phyloP scores from a whole-genome alignment of 1,140 invertebrate species.

The Euwallacea similis region DNA sequence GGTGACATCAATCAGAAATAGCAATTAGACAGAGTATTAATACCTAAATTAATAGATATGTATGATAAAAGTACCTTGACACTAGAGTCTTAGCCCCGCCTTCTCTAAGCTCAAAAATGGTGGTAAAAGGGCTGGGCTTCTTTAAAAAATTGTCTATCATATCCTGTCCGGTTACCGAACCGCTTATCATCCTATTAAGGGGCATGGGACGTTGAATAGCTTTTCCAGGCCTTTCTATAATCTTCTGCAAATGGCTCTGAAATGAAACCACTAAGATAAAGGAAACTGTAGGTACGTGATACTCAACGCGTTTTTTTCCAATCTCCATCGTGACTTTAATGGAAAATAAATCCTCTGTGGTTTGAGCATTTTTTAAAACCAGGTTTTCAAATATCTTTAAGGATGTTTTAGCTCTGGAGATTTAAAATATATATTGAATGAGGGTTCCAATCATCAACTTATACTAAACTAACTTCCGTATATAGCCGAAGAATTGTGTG shows the following conservation, averaged over 20 bases:
- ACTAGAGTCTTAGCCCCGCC: conserved; percentile 60
- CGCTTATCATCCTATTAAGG: conserved; percentile 70
- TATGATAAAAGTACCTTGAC: conserved; percentile 47
- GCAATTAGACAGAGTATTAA: background rate
- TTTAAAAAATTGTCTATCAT: conserved; percentile 63
- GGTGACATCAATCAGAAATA: background rate
- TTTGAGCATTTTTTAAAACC: no score
- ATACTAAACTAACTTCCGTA: no score
- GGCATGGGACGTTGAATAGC: conserved; percentile 62
- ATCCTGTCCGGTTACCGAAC: conserved; percentile 70
- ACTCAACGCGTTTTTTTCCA: no score
- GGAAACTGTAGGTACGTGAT: no score
- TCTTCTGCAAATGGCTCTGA: conserved; percentile 81
- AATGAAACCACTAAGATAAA: conserved; percentile 42
- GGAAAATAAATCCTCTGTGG: no score
- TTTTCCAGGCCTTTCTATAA: conserved; percentile 73
- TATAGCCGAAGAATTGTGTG: no score
- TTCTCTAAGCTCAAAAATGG: conserved; percentile 74
- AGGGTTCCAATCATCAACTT: no score
- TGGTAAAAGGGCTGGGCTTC: conserved; percentile 68
- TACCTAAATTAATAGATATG: no score
- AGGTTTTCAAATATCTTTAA: no score
- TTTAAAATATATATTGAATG: no score
- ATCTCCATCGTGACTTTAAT: no score
- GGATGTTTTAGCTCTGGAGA: no score